Evolutionary conservation across 92 coral and sea anemone species (phyloP).

Genomic region (Chrysogorgia sp.): DNA sequence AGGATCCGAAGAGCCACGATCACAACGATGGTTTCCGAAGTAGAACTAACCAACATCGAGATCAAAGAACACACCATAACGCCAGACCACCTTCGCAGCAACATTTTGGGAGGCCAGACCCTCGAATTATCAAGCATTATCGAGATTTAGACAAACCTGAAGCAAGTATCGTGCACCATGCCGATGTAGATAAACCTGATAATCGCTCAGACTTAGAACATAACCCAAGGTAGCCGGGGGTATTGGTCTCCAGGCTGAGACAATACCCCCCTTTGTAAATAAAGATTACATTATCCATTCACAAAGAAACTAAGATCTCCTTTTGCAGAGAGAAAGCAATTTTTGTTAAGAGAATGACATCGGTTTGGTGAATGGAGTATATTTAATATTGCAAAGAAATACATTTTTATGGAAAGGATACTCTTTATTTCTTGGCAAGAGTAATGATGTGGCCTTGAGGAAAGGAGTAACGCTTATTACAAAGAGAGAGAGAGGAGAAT

Average conservation of each 20-base stretch:
- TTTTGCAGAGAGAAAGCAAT: background rate
- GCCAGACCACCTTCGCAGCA: conserved; percentile 10
- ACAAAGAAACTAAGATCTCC: background rate
- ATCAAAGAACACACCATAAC: background rate
- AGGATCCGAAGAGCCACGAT: conserved; percentile 73
- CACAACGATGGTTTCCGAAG: conserved; percentile 47
- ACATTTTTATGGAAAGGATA: too few relatives aligned
- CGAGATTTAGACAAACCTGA: conserved; percentile 25
- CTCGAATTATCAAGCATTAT: conserved; percentile 18
- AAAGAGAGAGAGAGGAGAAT: too few relatives aligned
- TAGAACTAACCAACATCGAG: background rate
- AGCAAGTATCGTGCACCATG: background rate
- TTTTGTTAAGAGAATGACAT: background rate
- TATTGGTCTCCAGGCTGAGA: background rate
- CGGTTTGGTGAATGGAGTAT: too few relatives aligned
- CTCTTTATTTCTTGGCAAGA: too few relatives aligned
- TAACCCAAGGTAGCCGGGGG: conserved; percentile 18
- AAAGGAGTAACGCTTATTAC: too few relatives aligned
- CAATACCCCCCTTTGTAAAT: background rate
- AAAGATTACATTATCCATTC: too few relatives aligned
- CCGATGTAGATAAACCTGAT: conserved; percentile 20
- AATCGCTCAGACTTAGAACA: conserved; percentile 29
- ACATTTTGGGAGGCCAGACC: conserved; percentile 7
- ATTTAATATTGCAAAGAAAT: too few relatives aligned
- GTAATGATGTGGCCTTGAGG: too few relatives aligned